Conservation (phyloP, 2,113 vertebrate species). For the Onychostruthus taczanowskii region DNA sequence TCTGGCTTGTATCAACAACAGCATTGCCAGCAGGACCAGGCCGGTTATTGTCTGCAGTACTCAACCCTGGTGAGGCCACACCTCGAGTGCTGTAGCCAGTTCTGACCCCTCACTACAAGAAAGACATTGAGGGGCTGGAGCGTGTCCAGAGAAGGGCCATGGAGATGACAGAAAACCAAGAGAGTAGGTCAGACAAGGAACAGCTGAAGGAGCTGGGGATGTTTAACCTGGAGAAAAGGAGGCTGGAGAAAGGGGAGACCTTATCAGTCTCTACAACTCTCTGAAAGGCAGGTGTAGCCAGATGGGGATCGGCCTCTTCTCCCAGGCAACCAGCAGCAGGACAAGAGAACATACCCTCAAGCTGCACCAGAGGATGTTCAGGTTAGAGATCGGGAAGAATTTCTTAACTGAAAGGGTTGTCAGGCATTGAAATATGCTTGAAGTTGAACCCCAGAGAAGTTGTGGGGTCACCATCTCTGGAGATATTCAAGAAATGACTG, state of each 20-base stretch:
- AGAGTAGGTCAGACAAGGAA: neutral
- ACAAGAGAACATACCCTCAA: neutral
- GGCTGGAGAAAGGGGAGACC: no score
- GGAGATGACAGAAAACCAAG: neutral
- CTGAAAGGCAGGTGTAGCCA: neutral
- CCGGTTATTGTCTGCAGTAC: no score
- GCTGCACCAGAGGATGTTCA: neutral
- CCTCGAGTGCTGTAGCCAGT: fast-evolving
- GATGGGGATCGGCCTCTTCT: fast-evolving
- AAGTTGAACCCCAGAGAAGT: no score
- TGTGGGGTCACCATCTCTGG: neutral
- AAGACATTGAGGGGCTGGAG: neutral
- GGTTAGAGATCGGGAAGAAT: neutral
- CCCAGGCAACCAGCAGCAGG: neutral
- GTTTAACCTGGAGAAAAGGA: neutral
- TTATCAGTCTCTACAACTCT: no score
- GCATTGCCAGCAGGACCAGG: neutral
- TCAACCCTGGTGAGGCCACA: neutral
- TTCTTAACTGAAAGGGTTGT: neutral
- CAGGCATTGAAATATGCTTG: neutral
- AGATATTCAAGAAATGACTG: neutral
- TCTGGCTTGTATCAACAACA: neutral
- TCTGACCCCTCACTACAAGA: neutral
- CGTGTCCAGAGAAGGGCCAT: neutral
- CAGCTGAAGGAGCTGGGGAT: neutral